A percentile compares a stretch with the other conserved stretches of the same genome.
phyloP scores from a whole-genome alignment of 1,140 invertebrate species.

The Atopsyche davidsoni region DNA sequence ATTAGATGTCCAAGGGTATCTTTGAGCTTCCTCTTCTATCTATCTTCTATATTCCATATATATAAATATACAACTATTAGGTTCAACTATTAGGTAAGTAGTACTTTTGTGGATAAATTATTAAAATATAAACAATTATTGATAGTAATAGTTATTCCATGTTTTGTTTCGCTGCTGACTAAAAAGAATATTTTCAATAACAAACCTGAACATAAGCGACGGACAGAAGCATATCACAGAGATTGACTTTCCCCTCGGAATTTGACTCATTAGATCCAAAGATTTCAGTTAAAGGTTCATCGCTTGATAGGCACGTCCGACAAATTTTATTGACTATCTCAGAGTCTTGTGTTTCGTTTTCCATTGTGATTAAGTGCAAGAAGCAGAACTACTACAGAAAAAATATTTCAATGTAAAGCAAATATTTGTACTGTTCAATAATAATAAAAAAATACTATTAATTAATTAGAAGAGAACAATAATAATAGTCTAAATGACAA shows the following conservation, averaged over 20 bases:
- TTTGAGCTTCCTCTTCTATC: neutral
- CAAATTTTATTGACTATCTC: slow-evolving; percentile 24
- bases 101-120: neutral
- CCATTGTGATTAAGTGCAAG: no score
- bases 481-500: no score
- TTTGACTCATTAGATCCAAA: slow-evolving; percentile 7
- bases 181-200: neutral
- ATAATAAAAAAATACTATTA: no score
- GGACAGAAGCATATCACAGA: slow-evolving; percentile 19
- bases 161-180: no score
- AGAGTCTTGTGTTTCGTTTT: no score
- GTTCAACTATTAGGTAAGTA: no score
- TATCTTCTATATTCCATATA: neutral
- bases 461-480: no score
- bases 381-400: no score
- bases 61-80: no score
- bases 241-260: slow-evolving; percentile 10
- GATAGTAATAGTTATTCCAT: no score
- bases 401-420: no score
- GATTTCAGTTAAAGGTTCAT: slow-evolving; percentile 20
- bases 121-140: neutral
- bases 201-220: slow-evolving; percentile 22
- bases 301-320: slow-evolving; percentile 20
- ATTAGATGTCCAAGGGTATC: neutral
- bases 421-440: no score